A percentile compares a stretch with the other conserved stretches of the same genome.
Evolutionary conservation across 2,113 vertebrate species (phyloP).

Genomic region (Tricholaema leucomelas): DNA sequence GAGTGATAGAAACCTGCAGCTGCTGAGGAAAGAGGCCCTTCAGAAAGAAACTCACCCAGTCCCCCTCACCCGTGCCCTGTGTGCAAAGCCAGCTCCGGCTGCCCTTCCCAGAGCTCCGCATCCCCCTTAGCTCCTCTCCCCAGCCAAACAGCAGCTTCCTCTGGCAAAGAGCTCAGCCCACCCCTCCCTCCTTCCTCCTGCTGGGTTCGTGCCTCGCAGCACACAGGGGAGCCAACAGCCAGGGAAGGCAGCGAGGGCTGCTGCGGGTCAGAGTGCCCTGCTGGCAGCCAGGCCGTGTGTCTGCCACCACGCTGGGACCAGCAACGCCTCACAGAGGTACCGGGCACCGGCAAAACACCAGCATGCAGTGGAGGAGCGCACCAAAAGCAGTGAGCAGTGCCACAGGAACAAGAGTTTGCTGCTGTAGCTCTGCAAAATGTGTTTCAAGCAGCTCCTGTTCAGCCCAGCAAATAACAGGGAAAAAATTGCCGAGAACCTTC

Average conservation of each 20-base stretch:
- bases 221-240: rapidly evolving
- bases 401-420: conserved; percentile 2
- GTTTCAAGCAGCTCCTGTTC: conserved; percentile 28
- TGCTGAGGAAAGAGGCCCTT: neutral
- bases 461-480: conserved; percentile 36
- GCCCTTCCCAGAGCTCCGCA: neutral
- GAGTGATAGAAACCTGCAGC: rapidly evolving
- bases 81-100: rapidly evolving
- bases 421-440: neutral
- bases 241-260: neutral
- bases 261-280: rapidly evolving
- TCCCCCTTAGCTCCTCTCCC: neutral
- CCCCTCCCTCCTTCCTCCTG: neutral
- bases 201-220: rapidly evolving
- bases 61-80: rapidly evolving
- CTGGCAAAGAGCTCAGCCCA: neutral
- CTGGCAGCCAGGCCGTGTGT: neutral
- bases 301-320: rapidly evolving
- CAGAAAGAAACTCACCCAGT: rapidly evolving
- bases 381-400: neutral
- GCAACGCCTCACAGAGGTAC: neutral
- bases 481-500: conserved; percentile 48
- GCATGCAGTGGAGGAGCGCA: neutral
- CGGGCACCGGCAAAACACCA: neutral
- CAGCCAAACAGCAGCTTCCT: rapidly evolving